Conservation (phyloP, 2,797 vertebrate genomes). For the Iguana delicatissima region DNA sequence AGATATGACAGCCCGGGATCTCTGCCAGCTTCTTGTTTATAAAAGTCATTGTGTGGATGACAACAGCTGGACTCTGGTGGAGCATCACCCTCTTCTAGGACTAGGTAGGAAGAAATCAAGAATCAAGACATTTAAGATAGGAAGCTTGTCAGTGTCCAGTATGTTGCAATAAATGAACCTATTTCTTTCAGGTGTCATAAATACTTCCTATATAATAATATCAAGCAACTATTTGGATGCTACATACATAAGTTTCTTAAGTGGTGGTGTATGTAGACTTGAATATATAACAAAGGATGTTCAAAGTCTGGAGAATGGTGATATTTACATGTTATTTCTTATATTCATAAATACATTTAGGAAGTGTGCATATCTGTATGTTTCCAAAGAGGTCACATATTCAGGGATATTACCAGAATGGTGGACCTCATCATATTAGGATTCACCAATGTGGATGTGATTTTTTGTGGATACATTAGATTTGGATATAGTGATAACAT, state of each 20-base stretch:
- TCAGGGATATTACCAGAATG: background rate
- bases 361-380: background rate
- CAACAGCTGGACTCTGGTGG: conserved; percentile 96
- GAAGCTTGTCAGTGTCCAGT: conserved; percentile 30
- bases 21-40: conserved; percentile 97
- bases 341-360: background rate
- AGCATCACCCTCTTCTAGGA: conserved; percentile 94
- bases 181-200: conserved; percentile 5
- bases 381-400: background rate
- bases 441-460: background rate
- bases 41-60: conserved; percentile 97
- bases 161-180: conserved; percentile 16
- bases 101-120: conserved; percentile 85
- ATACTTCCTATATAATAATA: conserved; percentile 16
- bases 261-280: conserved; percentile 13
- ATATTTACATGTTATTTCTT: background rate
- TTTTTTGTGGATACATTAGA: background rate
- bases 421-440: background rate
- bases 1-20: conserved; percentile 95
- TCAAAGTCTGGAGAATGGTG: background rate
- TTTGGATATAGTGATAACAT: background rate
- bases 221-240: conserved; percentile 22
- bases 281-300: background rate
- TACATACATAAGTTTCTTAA: conserved; percentile 50
- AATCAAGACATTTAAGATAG: conserved; percentile 1